Evolutionary conservation across 2,113 vertebrate species (phyloP), one percentile per base, ranked within the genome.

Genomic region (Strix aluco): DNA sequence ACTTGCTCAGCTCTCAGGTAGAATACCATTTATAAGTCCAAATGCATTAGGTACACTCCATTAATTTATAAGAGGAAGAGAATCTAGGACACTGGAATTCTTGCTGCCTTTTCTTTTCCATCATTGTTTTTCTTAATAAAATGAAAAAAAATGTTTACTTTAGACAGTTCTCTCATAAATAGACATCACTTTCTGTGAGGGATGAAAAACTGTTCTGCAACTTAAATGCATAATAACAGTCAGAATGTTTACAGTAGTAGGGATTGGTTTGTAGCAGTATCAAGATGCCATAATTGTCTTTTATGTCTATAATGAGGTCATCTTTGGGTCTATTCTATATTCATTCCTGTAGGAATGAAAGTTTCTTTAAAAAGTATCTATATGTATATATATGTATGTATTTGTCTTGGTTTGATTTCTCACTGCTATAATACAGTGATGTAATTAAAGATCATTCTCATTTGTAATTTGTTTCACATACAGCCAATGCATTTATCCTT

Each of bases 11-110:
- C 38, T 92, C 66, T 80, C 62, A 86, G 78, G 61, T 80, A 87
- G 34, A 95, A 49, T 79, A 95, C 95, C 70, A 75, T 92, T 91
- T 92, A 27, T 83, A 87, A 80, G 17, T 82, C 49, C 62, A 89
- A 93, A 93, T 20, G 30, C 47, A 77, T 93, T 85, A 92, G 44
- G 49, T 63, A 52, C 29, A 77, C 34, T 70, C 57, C 59, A 94
- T 80, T 89, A 90, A 86, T 75, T 95, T 90, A n/a, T 29, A 67
- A 69, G 19, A 77, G n/a, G 38, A 89, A 58, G 34, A 71, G 58
- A 92, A 82, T 70, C 34, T 74, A 86, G 69, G 54, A 69, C 61
- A 81, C 27, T 40, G 62, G 40, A 83, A 70, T 72, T 72, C 57
- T 69, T 73, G 20, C 15, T 69, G 44, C 4, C 36, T 77, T 66